A percentile compares a stretch with the other conserved stretches of the same genome.
phyloP scores from a whole-genome alignment of 2,888 invertebrate species.

The Busseola fusca region DNA sequence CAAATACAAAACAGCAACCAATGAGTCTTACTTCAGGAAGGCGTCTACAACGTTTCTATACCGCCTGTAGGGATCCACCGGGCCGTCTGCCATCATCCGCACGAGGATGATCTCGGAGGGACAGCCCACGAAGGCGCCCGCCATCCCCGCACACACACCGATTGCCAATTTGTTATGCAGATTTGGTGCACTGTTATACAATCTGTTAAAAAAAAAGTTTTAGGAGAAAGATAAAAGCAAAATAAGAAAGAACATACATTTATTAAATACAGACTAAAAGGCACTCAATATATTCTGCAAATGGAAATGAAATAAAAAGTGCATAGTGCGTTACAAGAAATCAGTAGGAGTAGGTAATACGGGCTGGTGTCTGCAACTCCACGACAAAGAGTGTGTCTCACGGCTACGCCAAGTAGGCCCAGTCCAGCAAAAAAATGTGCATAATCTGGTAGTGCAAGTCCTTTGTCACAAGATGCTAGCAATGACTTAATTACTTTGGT shows the following conservation, averaged over 20 bases:
- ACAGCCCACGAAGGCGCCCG: constrained; percentile 97
- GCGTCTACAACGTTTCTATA: constrained; percentile 97
- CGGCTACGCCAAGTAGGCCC: too few species aligned
- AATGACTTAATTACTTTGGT: background rate
- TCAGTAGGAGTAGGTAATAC: background rate
- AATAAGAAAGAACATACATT: background rate
- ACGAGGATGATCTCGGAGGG: constrained; percentile 98
- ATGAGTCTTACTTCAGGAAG: constrained; percentile 63
- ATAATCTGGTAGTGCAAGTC: background rate
- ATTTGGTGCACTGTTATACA: constrained; percentile 91
- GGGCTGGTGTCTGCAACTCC: too few species aligned
- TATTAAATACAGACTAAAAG: background rate
- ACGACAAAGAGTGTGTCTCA: background rate
- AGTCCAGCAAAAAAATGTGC: background rate
- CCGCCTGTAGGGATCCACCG: constrained; percentile 82
- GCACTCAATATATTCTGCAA: background rate
- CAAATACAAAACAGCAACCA: background rate
- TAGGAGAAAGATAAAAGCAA: background rate
- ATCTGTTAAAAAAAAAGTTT: constrained; percentile 45
- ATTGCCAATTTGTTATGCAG: constrained; percentile 93
- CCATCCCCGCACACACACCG: constrained; percentile 94
- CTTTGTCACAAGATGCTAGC: background rate
- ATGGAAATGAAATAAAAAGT: background rate
- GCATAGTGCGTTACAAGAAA: background rate
- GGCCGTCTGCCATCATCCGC: constrained; percentile 98